Evolutionary conservation across 1,140 invertebrate species (phyloP), one percentile per base, ranked within the genome.

Genomic region (Venustaconcha ellipsiformis): DNA sequence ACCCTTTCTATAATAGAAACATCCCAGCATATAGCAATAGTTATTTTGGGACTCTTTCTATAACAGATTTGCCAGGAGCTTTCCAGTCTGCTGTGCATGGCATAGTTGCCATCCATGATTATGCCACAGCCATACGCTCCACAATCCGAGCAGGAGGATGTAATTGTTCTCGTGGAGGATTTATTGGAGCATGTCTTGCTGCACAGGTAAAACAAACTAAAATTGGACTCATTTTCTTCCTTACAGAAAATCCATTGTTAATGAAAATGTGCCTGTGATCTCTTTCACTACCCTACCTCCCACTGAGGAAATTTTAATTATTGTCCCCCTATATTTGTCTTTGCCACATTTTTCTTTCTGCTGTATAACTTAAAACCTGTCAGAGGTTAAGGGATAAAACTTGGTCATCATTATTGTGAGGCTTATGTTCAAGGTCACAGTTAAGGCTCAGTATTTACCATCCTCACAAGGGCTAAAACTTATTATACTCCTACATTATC

Each of bases 71-170:
- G 75, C 87, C 87, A n/a, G 80, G 79, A 62, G 74, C 84, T 76
- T 83, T 88, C 71, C 87, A 87, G 67, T 79, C 81, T 2, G 80
- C 85, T 55, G 75, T 86, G 5, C 87, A 88, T 76, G 84, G 84
- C 37, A 64, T 85, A 59, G 55, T 87, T 13, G 80, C 82, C 14
- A 73, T 67, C 56, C 67, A 72, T 64, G 78, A 80, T 70, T 88
- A 82, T 64, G 69, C 65, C 14, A 71, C 74, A 30, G 84, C 78
- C 48, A 72, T 88, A 26, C 73, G 80, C 60, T 57, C 75, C 15
- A 86, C 87, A 20, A 83, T 88, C n/a, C 76, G 80, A n/a, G 82
- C 82, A n/a, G 87, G 87, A 11, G 87, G 87, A 20, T 87, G 85
- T 70, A 84, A 82, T 67, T 80, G 82, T 55, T 88, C 87, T 26